Evolutionary conservation across 2,113 vertebrate species (phyloP).

Genomic region (Gambusia holbrooki): DNA sequence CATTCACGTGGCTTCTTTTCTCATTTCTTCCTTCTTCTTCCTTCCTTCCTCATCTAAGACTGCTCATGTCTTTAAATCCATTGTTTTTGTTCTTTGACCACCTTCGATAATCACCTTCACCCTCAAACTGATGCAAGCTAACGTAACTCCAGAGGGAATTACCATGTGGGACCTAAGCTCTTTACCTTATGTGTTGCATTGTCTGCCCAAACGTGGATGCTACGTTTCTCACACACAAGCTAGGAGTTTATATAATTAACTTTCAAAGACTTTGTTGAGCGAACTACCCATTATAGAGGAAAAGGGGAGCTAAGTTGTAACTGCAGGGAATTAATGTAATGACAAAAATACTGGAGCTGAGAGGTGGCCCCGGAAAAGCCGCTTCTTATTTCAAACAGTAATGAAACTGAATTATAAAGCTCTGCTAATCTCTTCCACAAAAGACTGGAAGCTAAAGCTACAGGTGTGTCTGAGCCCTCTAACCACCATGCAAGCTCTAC

Average conservation of each 20-base stretch:
- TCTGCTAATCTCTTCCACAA: constrained; percentile 66
- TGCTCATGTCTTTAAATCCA: constrained; percentile 63
- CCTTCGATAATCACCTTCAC: constrained; percentile 21
- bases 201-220: constrained; percentile 4
- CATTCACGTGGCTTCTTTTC: constrained; percentile 16
- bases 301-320: constrained; percentile 50
- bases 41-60: constrained; percentile 18
- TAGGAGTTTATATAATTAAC: constrained; percentile 65
- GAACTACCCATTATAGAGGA: constrained; percentile 45
- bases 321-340: constrained; percentile 69
- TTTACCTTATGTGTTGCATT: constrained; percentile 31
- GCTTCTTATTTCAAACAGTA: constrained; percentile 62
- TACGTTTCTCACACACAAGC: constrained; percentile 37
- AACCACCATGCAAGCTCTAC: constrained; percentile 23
- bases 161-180: constrained; percentile 57
- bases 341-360: constrained; percentile 62
- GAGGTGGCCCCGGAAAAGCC: constrained; percentile 57
- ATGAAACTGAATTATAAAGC: constrained; percentile 74
- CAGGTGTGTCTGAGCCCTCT: constrained; percentile 33
- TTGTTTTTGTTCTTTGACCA: constrained; percentile 57
- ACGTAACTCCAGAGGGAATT: constrained; percentile 57
- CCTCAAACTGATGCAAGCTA: constrained; percentile 61
- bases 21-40: constrained; percentile 13
- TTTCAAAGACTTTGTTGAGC: constrained; percentile 57
- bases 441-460: constrained; percentile 47